Evolutionary conservation across 2,113 vertebrate species (phyloP).

Genomic region (Chaenocephalus aceratus): DNA sequence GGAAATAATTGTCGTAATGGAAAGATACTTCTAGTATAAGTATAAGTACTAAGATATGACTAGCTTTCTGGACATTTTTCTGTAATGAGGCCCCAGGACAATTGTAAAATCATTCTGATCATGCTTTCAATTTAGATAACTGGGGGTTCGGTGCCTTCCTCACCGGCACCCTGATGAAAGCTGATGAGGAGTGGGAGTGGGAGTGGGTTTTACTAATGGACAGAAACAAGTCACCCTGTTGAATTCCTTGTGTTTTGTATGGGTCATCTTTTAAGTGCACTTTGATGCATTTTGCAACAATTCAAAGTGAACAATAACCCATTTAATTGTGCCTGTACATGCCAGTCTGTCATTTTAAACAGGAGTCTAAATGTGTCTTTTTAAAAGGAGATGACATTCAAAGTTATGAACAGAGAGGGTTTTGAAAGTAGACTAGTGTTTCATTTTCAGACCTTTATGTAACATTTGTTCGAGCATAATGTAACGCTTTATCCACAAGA

Average conservation of each 20-base stretch:
- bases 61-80: too few species aligned
- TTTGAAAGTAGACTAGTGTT: constrained; percentile 8
- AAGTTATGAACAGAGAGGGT: constrained; percentile 15
- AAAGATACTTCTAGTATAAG: too few species aligned
- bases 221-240: constrained; percentile 16
- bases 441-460: constrained; percentile 40
- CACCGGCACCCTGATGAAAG: not conserved
- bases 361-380: not conserved
- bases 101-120: not conserved
- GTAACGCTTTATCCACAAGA: too few species aligned
- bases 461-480: constrained; percentile 50
- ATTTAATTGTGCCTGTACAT: constrained; percentile 31
- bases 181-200: not conserved
- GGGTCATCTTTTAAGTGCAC: constrained; percentile 30
- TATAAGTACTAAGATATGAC: too few species aligned
- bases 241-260: constrained; percentile 19
- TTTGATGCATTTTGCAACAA: constrained; percentile 30
- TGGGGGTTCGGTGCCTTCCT: constrained; percentile 2
- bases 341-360: constrained; percentile 31
- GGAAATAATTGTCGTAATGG: too few species aligned
- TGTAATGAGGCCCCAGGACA: too few species aligned
- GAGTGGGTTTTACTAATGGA: not conserved
- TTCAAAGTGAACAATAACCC: constrained; percentile 20
- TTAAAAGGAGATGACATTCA: constrained; percentile 21
- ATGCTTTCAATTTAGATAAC: not conserved